A percentile compares a stretch with the other conserved stretches of the same genome.
Evolutionary conservation across 2,888 invertebrate species (phyloP).

Genomic region (Latheticus oryzae): DNA sequence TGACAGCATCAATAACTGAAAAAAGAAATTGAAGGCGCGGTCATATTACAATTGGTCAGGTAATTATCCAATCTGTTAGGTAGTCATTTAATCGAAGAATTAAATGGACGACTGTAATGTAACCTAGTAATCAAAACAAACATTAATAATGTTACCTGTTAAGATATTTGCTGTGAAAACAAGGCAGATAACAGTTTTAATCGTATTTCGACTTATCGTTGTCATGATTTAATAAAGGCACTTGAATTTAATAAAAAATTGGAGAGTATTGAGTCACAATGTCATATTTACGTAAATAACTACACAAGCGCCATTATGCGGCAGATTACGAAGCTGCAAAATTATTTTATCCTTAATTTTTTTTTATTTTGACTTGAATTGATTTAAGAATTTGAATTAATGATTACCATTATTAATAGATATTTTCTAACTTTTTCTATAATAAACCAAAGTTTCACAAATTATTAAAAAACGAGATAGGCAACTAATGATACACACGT

Average conservation of each 20-base stretch:
- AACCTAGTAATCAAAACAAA: constrained; percentile 33
- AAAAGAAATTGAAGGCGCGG: constrained; percentile 18
- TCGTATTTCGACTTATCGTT: constrained; percentile 14
- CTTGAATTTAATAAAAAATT: constrained; percentile 10
- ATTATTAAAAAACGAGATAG: too few species aligned
- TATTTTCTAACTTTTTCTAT: too few species aligned
- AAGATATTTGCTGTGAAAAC: constrained; percentile 7
- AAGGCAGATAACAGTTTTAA: constrained; percentile 17
- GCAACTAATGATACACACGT: too few species aligned
- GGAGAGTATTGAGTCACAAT: constrained; percentile 9
- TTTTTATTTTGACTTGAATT: too few species aligned
- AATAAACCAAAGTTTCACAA: too few species aligned
- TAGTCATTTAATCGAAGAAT: background rate
- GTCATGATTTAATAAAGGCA: constrained; percentile 30
- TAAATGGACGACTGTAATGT: constrained; percentile 20
- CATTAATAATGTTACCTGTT: constrained; percentile 11
- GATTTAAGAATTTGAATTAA: too few species aligned
- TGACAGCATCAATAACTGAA: constrained; percentile 72
- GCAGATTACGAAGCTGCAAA: too few species aligned
- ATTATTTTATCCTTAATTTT: too few species aligned
- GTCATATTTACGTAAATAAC: constrained; percentile 11
- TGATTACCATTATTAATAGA: too few species aligned
- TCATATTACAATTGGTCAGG: constrained; percentile 20
- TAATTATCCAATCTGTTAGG: background rate
- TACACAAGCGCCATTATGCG: background rate